Evolutionary conservation across 2,888 invertebrate genomes (phyloP).

Genomic region (Torymus auratus): DNA sequence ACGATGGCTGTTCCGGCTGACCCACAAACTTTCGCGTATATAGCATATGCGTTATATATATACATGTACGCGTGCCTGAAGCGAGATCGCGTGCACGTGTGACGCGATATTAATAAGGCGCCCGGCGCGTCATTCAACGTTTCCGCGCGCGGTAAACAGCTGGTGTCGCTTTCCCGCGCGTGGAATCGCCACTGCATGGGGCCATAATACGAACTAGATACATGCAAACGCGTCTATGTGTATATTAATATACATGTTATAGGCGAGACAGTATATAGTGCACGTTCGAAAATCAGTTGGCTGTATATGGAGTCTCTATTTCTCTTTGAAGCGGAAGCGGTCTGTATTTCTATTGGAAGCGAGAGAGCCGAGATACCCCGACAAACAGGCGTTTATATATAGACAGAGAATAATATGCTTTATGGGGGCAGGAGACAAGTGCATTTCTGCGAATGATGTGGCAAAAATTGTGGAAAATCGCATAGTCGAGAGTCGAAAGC

Average conservation of each 20-base stretch:
- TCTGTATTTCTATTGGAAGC: too few species aligned
- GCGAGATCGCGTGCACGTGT: slow-evolving; percentile 5
- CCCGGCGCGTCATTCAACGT: slow-evolving; percentile 21
- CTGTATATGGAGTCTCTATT: too few species aligned
- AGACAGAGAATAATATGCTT: too few species aligned
- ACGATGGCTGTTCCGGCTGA: slow-evolving; percentile 41
- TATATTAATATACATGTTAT: too few species aligned
- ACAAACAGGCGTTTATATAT: too few species aligned
- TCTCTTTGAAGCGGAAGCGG: too few species aligned
- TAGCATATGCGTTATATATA: too few species aligned
- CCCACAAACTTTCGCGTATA: slow-evolving; percentile 43
- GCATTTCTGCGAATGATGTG: slow-evolving; percentile 21
- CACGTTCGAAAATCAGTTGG: too few species aligned
- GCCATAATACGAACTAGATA: not conserved
- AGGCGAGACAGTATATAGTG: too few species aligned
- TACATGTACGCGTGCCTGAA: not conserved
- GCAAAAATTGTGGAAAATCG: slow-evolving; percentile 38
- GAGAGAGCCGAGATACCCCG: too few species aligned
- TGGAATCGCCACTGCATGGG: not conserved
- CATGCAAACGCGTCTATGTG: too few species aligned
- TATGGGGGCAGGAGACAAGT: not conserved
- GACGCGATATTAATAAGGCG: slow-evolving; percentile 55
- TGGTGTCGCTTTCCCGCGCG: slow-evolving; percentile 10
- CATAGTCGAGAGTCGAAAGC: slow-evolving; percentile 15
- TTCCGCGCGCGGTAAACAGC: slow-evolving; percentile 49